Evolutionary conservation across 2,113 vertebrate genomes (phyloP), one percentile per base, ranked within the genome.

Genomic region (Leptodactylus fuscus): DNA sequence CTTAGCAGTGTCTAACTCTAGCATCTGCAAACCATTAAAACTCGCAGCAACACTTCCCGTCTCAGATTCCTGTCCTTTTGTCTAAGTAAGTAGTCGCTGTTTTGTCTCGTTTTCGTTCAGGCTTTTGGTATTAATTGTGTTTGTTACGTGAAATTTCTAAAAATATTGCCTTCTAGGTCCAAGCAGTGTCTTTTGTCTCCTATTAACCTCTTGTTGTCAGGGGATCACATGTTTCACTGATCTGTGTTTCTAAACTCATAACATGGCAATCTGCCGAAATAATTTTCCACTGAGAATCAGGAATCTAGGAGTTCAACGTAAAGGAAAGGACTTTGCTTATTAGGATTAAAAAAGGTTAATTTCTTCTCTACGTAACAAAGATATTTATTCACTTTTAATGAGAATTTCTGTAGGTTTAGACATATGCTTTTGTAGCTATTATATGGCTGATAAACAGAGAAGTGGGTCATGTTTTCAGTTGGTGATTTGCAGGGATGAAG

Each of bases 1-100:
- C 51, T 12, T 34, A 81, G 55, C 36, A 36, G 60, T 49, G 41
- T 49, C 80, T 81, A 81, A 53, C 71, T n/a, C n/a, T 32, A 76
- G 38, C 73, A 84, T 84, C 82, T 76, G 82, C 20, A 84, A 84
- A 32, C 41, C 73, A 76, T 84, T 77, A 84, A 38, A 49, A 29
- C 73, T 77, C 20, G 3, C 73, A 48, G 82, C 41, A 48, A 84
- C 73, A 84, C 71, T 76, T 76, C 73, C 53, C 74, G 44, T 84
- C 71, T 76, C 27, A 76, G 71, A 62, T 76, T 84, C 71, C 82
- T 41, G 70, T 76, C 71, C 70, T 53, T 71, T 73, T 82, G 49
- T 58, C 48, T 34, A n/a, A 74, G 69, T 82, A 62, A 84, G 82
- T 76, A 62, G n/a, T 48, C 71, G 29, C 41, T 46, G 53, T 76